Conservation (phyloP, 2,113 vertebrate species). For the Cacatua alba region DNA sequence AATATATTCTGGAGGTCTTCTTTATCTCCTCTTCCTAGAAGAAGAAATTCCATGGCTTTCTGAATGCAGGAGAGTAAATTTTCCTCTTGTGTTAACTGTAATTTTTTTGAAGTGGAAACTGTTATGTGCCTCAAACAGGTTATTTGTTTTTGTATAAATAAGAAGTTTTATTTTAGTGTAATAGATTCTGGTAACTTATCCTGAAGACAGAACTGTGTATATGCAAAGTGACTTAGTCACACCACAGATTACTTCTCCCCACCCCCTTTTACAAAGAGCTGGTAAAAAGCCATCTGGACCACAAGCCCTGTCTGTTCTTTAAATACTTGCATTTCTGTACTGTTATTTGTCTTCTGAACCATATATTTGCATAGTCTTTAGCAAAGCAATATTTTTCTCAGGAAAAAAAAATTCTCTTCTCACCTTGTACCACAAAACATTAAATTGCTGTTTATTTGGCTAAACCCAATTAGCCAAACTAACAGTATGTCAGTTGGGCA, state of each 20-base stretch:
- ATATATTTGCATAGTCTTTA: background rate
- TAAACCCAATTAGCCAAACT: background rate
- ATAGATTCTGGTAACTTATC: background rate
- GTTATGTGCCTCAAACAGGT: background rate
- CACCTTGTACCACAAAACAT: background rate
- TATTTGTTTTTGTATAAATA: background rate
- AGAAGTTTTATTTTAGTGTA: background rate
- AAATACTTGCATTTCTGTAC: background rate
- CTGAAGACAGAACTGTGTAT: background rate
- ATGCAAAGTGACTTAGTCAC: background rate
- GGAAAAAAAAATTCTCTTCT: background rate
- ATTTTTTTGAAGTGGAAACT: background rate
- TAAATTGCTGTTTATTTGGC: background rate
- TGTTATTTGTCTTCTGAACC: background rate
- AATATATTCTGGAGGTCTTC: background rate
- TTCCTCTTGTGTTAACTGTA: background rate
- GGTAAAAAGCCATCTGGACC: background rate
- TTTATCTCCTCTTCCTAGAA: background rate
- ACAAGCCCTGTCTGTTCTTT: background rate
- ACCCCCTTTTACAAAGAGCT: background rate
- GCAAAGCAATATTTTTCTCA: background rate
- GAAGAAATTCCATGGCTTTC: background rate
- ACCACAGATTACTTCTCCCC: background rate
- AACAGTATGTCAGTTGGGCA: background rate
- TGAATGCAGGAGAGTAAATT: background rate